These are phyloP conservation scores for Pogonomyrmex barbatus DNA, from an alignment of 1,140 invertebrate genomes.

Conservation along the genomic window DNA sequence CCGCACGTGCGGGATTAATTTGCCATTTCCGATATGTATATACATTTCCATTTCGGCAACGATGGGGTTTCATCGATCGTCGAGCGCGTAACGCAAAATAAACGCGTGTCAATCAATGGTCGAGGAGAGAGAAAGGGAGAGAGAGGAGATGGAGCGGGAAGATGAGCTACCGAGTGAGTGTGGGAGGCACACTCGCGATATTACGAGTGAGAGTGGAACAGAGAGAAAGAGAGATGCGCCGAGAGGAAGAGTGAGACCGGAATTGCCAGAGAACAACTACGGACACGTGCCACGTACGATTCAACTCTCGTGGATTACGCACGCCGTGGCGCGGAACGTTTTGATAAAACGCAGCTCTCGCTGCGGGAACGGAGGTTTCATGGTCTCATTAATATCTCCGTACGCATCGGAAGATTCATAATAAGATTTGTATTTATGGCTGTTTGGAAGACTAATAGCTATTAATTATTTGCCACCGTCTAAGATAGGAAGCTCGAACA, in stretches of 20 bases:
- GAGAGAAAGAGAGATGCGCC: constrained; percentile 17
- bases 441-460: constrained; percentile 32
- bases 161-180: not conserved
- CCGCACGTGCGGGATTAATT: constrained; percentile 59
- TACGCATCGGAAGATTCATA: constrained; percentile 46
- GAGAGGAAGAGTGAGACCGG: constrained; percentile 61
- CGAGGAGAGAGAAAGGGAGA: constrained; percentile 5
- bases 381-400: constrained; percentile 55
- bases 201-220: constrained; percentile 35
- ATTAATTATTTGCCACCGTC: constrained; percentile 37
- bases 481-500: not conserved
- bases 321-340: constrained; percentile 56
- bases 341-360: constrained; percentile 60
- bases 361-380: constrained; percentile 45
- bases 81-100: constrained; percentile 58
- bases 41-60: constrained; percentile 61
- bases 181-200: constrained; percentile 42
- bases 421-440: constrained; percentile 56
- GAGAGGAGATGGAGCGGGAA: not conserved
- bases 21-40: constrained; percentile 65
- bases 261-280: constrained; percentile 53
- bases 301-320: constrained; percentile 62
- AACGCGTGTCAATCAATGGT: constrained; percentile 64
- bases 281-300: constrained; percentile 63
- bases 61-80: constrained; percentile 58